Evolutionary conservation across 2,113 vertebrate species (phyloP), one percentile per base, ranked within the genome.

Genomic region (Hippocampus zosterae): DNA sequence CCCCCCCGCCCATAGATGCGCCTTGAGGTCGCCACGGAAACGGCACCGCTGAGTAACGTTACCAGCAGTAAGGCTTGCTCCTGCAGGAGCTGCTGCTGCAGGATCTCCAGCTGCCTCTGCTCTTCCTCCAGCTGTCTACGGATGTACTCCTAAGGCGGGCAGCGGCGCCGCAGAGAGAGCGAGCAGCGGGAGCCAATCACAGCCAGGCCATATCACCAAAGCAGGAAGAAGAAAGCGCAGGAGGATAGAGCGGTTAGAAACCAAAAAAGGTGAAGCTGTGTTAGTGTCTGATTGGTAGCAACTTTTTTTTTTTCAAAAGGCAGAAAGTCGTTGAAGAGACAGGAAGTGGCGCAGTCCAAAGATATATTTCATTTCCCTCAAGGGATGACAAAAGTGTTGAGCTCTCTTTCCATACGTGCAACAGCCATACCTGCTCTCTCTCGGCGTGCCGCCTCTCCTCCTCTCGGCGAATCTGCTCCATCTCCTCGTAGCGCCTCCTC

Each of bases 111-210:
- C 93, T 99, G 97, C 84, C 97, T 95, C 92, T 99, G 97, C 85
- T 99, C 97, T 88, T 99, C 97, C 92, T 99, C 97, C 95, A 99
- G 93, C 94, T 99, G 97, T 75, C 96, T 94, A 92, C 97, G 97
- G 91, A 99, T 99, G 92, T 98, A 99, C 82, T 99, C 97, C 97
- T 99, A 93, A 93, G 85, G 62, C 84, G 77, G 80, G 73, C 79
- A 69, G 78, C 84, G 87, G 81, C 71, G 46, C 71, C 52, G 65
- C 83, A 79, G 15, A 73, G 65, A 37, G 25, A 62, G 66, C 37
- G 52, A 0, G 40, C 46, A 44, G 66, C 65, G 48, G 59, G 67
- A 70, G 73, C 77, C 8, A 84, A 81, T 75, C 21, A 46, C 27
- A 82, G 79, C 77, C 81, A 82, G 81, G 84, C 86, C 77, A 84